Evolutionary conservation across 2,888 invertebrate species (phyloP).

Genomic region (Melinopterus prodromus): DNA sequence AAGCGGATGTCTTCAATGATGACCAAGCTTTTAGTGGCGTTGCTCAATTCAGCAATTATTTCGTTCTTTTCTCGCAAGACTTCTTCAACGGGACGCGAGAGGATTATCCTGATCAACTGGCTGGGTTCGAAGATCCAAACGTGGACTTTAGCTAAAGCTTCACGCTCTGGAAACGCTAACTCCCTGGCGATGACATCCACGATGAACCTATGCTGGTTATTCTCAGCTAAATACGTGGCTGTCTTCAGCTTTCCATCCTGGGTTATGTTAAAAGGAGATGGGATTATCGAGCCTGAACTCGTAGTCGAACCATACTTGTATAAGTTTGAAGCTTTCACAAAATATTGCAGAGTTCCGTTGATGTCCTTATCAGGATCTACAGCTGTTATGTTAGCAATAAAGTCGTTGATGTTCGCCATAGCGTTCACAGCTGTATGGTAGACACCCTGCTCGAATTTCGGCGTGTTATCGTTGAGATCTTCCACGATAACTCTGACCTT

Average conservation of each 20-base stretch:
- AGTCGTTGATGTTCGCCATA: slow-evolving; percentile 78
- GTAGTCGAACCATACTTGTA: slow-evolving; percentile 80
- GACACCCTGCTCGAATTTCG: slow-evolving; percentile 60
- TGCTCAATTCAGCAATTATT: slow-evolving; percentile 75
- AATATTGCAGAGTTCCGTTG: slow-evolving; percentile 84
- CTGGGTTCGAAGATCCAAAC: slow-evolving; percentile 92
- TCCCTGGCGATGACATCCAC: slow-evolving; percentile 86
- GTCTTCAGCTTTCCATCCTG: slow-evolving; percentile 77
- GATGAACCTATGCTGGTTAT: slow-evolving; percentile 87
- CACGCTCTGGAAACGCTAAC: slow-evolving; percentile 78
- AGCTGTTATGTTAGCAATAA: slow-evolving; percentile 78
- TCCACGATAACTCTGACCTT: slow-evolving; percentile 75
- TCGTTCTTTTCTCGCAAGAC: slow-evolving; percentile 76
- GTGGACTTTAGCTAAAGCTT: slow-evolving; percentile 78
- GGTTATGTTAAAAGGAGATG: slow-evolving; percentile 85
- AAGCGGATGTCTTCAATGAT: slow-evolving; percentile 82
- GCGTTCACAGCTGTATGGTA: slow-evolving; percentile 73
- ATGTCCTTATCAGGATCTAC: slow-evolving; percentile 83
- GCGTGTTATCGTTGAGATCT: slow-evolving; percentile 88
- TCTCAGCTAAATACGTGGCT: slow-evolving; percentile 85
- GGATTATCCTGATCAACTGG: slow-evolving; percentile 83
- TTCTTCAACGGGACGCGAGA: slow-evolving; percentile 82
- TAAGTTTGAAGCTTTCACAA: slow-evolving; percentile 81
- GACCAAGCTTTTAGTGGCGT: slow-evolving; percentile 79
- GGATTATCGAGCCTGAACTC: slow-evolving; percentile 86